Evolutionary conservation across 2,888 invertebrate genomes (phyloP).

Genomic region (Phoenoteleia sp.): DNA sequence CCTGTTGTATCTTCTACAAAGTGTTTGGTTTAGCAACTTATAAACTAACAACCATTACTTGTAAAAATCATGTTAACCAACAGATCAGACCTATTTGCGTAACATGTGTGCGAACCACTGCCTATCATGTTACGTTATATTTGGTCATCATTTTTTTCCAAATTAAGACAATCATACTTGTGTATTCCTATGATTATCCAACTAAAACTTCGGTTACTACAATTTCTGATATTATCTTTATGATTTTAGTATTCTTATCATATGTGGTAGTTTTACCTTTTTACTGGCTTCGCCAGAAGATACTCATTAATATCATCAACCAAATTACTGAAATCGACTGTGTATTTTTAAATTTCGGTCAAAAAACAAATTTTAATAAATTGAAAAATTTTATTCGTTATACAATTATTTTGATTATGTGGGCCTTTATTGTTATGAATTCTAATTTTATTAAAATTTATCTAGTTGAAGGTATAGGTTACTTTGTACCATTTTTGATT

Average conservation of each 20-base stretch:
- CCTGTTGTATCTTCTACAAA: not conserved
- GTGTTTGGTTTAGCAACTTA: not conserved
- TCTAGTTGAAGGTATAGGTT: not conserved
- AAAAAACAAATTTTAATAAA: not conserved
- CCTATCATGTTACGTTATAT: not conserved
- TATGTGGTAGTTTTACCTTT: not conserved
- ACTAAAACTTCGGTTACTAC: not conserved
- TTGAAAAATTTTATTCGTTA: not conserved
- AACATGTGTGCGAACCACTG: not conserved
- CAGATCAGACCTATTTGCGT: not conserved
- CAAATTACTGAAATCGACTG: constrained; percentile 8
- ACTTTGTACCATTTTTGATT: not conserved
- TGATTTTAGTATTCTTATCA: not conserved
- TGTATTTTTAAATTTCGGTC: not conserved
- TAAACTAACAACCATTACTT: not conserved
- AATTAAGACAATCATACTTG: not conserved
- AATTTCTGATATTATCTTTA: not conserved
- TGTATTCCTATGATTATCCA: not conserved
- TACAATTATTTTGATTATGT: not conserved
- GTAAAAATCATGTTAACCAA: no score
- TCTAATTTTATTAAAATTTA: not conserved
- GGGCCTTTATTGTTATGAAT: not conserved
- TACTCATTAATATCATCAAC: not conserved
- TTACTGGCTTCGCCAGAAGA: constrained; percentile 3
- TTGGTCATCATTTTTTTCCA: not conserved